Evolutionary conservation across 2,888 invertebrate species (phyloP), one percentile per base, ranked within the genome.

Genomic region (Periphyllus acericola): DNA sequence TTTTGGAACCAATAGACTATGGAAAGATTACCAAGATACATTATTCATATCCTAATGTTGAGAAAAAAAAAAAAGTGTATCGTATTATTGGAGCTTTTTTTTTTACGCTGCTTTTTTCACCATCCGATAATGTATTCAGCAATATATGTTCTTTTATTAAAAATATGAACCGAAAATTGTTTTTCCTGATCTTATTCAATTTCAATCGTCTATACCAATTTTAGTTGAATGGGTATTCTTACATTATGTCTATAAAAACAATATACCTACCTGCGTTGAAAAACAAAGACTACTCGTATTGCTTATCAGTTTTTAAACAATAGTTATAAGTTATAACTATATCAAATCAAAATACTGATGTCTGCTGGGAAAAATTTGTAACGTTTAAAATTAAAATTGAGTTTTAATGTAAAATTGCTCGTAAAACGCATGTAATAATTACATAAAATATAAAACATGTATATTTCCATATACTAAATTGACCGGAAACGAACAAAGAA

Each of bases 21-120:
- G 25, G 29, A 29, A 46, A 81, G n/a, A 82, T 82, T 71, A 82
- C 46, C 46, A 17, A 46, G 25, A 82, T 82, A 32, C 82, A 82
- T 82, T 82, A 82, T 82, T 82, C 82, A 82, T 82, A 52, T n/a
- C n/a, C n/a, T 60, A 25, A 82, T 32, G 71, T 82, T 52, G 52
- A 36, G 36, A 36, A 36, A 14, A 46, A 46, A 46, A 66, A 66
- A 60, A 82, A 32, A 46, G 9, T 25, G 71, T 71, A 82, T 52
- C 17, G 32, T 52, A 71, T 81, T 72, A 71, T 82, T 34, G 46
- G 82, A 71, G 71, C 82, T 71, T 82, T 71, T 72, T 82, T 71
- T 72, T 71, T 71, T 29, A 72, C 32, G 14, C 52, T 17, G 32
- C 32, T 32, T 81, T 80, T 32, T 81, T 80, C 9, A 36, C 34